These are phyloP conservation scores for Pelosia muscerda DNA, from an alignment of 2,888 invertebrate genomes.

Conservation along the genomic window DNA sequence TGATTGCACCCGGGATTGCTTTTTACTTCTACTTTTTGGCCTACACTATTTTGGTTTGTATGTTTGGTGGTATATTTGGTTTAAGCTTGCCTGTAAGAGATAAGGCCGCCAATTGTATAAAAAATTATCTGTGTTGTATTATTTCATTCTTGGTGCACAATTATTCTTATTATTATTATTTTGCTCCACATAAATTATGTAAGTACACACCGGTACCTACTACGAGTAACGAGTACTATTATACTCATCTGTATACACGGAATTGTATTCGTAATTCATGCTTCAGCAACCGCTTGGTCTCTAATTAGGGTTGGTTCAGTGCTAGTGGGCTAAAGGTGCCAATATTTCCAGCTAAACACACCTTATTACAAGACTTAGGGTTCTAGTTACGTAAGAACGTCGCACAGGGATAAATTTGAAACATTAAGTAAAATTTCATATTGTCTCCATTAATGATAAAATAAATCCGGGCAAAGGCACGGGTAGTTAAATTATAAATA, in stretches of 20 bases:
- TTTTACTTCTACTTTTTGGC: no score
- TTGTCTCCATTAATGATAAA: slow-evolving; percentile 1
- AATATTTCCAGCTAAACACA: slow-evolving; percentile 15
- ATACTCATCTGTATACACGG: neutral
- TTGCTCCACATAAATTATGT: neutral
- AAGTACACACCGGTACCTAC: neutral
- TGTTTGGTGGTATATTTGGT: no score
- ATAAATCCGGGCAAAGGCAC: slow-evolving; percentile 8
- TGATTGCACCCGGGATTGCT: no score
- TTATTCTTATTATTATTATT: neutral
- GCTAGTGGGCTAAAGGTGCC: slow-evolving; percentile 13
- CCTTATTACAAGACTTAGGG: slow-evolving; percentile 22
- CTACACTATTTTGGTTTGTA: no score
- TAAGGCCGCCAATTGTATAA: no score
- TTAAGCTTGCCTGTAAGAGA: no score
- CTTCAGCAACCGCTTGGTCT: slow-evolving; percentile 14
- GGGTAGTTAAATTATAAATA: slow-evolving; percentile 9
- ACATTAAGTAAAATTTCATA: slow-evolving; percentile 10
- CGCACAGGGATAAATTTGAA: neutral
- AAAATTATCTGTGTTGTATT: no score
- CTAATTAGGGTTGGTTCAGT: slow-evolving; percentile 38
- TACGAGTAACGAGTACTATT: neutral
- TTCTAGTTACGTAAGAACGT: neutral
- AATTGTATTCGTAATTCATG: slow-evolving; percentile 34
- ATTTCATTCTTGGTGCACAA: no score